Evolutionary conservation across 2,888 invertebrate species (phyloP).

Genomic region (Zaprionus lineosus): DNA sequence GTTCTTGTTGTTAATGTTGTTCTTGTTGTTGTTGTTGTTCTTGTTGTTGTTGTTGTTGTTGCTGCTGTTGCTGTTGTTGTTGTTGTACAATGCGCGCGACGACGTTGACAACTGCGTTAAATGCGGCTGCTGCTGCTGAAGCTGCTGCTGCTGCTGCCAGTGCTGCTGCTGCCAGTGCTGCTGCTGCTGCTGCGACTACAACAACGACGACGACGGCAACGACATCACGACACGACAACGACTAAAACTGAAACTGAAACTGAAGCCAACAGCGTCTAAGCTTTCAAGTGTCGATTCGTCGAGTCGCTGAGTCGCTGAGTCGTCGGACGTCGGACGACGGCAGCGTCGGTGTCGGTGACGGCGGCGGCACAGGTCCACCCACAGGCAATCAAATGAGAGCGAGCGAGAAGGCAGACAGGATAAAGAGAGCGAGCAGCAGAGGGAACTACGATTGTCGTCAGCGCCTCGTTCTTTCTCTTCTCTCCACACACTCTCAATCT

Average conservation of each 20-base stretch:
- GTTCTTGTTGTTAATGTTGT: conserved; percentile 15
- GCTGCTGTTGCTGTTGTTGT: conserved; percentile 42
- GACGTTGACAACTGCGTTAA: conserved; percentile 31
- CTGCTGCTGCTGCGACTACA: conserved; percentile 68
- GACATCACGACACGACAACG: conserved; percentile 82
- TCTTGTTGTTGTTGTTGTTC: conserved; percentile 19
- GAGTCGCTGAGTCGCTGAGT: no score
- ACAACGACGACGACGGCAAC: conserved; percentile 72
- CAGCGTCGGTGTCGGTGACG: no score
- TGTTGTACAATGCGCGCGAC: conserved; percentile 56
- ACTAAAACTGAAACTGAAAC: conserved; percentile 66
- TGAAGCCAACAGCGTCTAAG: conserved; percentile 43
- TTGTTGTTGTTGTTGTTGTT: conserved; percentile 21
- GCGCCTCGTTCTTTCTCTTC: conserved; percentile 22
- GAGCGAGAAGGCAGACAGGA: not conserved
- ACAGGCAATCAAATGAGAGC: conserved; percentile 6
- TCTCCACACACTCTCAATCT: not conserved
- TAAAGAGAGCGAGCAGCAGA: not conserved
- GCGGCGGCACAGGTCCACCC: conserved; percentile 28
- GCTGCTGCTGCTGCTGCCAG: conserved; percentile 77
- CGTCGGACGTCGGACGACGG: no score
- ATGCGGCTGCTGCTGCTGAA: conserved; percentile 83
- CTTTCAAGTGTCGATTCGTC: conserved; percentile 54
- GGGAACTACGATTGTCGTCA: conserved; percentile 49
- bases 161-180: conserved; percentile 83